phyloP scores from a whole-genome alignment of 2,113 vertebrate genomes.

The Edolisoma coerulescens region DNA sequence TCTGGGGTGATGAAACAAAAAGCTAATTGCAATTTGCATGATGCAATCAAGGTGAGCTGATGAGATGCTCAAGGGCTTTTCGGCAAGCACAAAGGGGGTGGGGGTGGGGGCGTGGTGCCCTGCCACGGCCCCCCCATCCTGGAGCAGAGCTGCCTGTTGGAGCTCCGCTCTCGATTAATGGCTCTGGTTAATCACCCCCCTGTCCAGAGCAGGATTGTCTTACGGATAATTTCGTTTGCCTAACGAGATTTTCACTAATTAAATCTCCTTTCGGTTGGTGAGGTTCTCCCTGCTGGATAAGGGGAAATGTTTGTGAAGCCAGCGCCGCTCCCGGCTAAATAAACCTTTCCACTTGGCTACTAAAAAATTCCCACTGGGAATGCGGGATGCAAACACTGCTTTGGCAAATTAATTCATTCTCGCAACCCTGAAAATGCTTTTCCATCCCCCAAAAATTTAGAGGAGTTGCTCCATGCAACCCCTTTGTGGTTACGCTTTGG shows the following conservation, averaged over 20 bases:
- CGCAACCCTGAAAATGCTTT: not conserved
- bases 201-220: conserved; percentile 94
- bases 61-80: conserved; percentile 59
- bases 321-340: conserved; percentile 78
- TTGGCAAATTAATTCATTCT: conserved; percentile 47
- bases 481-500: rapidly evolving
- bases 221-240: conserved; percentile 97
- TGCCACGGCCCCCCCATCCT: not conserved
- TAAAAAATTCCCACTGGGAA: not conserved
- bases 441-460: not conserved
- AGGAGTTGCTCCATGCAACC: not conserved
- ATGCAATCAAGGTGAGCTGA: conserved; percentile 75
- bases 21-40: conserved; percentile 73
- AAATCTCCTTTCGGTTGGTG: conserved; percentile 93
- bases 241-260: conserved; percentile 99
- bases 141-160: conserved; percentile 56
- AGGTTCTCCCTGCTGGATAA: conserved; percentile 80
- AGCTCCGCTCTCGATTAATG: conserved; percentile 74
- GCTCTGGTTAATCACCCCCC: conserved; percentile 81
- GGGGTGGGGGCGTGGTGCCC: not conserved
- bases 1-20: conserved; percentile 34
- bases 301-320: conserved; percentile 79
- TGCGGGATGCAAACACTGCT: not conserved
- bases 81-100: not conserved
- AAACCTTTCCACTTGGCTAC: conserved; percentile 79